Evolutionary conservation across 2,888 invertebrate species (phyloP).

Genomic region (Tricholauxania praeusta): DNA sequence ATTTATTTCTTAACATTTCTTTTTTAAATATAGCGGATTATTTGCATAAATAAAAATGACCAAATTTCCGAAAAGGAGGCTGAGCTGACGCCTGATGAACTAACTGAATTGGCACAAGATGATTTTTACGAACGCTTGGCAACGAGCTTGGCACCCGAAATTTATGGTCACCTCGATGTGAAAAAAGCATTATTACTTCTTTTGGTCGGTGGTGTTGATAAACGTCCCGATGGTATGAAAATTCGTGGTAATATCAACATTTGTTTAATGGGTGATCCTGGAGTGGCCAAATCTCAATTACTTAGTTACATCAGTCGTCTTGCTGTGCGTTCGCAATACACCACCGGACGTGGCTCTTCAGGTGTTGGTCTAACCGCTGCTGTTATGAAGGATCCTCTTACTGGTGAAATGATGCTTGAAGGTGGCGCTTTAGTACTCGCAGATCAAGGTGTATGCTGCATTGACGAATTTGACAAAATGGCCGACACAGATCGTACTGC

Average conservation of each 20-base stretch:
- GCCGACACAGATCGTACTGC: conserved; percentile 94
- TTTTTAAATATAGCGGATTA: conserved; percentile 56
- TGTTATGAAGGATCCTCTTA: conserved; percentile 96
- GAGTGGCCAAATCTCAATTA: conserved; percentile 98
- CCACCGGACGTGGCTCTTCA: conserved; percentile 95
- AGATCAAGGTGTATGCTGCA: conserved; percentile 97
- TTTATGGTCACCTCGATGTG: conserved; percentile 97
- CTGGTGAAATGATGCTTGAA: conserved; percentile 97
- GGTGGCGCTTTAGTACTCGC: conserved; percentile 97
- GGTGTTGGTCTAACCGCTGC: conserved; percentile 99
- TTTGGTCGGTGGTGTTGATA: conserved; percentile 92
- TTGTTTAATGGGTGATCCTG: conserved; percentile 99
- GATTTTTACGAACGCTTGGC: conserved; percentile 95
- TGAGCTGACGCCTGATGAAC: conserved; percentile 86
- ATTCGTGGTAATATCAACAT: conserved; percentile 98
- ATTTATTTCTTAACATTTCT: no score
- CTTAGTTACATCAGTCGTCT: conserved; percentile 94
- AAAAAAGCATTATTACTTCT: conserved; percentile 95
- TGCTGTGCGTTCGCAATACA: conserved; percentile 94
- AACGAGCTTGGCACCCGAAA: conserved; percentile 95
- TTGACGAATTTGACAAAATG: conserved; percentile 99
- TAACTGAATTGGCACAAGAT: conserved; percentile 82
- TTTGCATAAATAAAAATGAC: conserved; percentile 86
- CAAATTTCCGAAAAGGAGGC: conserved; percentile 79
- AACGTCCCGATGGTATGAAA: conserved; percentile 94